Evolutionary conservation across 1,140 invertebrate species (phyloP), one percentile per base, ranked within the genome.

Genomic region (Muscidifurax raptorellus): DNA sequence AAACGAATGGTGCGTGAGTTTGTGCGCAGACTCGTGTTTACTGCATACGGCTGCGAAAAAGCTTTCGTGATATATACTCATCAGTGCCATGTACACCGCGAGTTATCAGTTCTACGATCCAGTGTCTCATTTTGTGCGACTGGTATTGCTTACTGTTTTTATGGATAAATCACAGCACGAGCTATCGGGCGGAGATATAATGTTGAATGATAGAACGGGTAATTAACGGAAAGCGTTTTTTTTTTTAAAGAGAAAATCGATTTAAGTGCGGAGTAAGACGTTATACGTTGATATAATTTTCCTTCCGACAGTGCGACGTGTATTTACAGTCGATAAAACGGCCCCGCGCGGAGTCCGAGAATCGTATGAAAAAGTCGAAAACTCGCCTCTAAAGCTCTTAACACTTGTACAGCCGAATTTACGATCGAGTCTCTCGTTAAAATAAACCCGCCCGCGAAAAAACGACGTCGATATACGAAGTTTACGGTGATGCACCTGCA

Each of bases 1-100:
- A 28, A 75, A 75, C 74, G 40, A 76, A 76, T 76, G 74, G 74
- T 76, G 74, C 74, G 71, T 74, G 71, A n/a, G 32, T n/a, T 69
- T 27, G 27, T 69, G 71, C 22, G 28, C 22, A 5, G 18, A 18
- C 32, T 32, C 30, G 22, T n/a, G n/a, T n/a, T n/a, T n/a, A n/a
- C n/a, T n/a, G n/a, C n/a, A n/a, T 36, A 12, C 74, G 36, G 74
- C 74, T 76, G 36, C 44, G 74, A 25, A 76, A 76, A 52, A 76
- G 74, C 74, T 76, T 52, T 47, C 74, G 44, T 47, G 36, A n/a
- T 6, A n/a, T n/a, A n/a, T n/a, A 15, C 9, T 4, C 22, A n/a
- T 12, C 69, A 72, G 69, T 72, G 69, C 25, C 5, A 30, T 27
- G 66, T 67, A 25, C 9, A n/a, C n/a, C 6, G n/a, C n/a, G n/a